phyloP scores from a whole-genome alignment of 1,140 invertebrate species.

The Drosophila ironensis region DNA sequence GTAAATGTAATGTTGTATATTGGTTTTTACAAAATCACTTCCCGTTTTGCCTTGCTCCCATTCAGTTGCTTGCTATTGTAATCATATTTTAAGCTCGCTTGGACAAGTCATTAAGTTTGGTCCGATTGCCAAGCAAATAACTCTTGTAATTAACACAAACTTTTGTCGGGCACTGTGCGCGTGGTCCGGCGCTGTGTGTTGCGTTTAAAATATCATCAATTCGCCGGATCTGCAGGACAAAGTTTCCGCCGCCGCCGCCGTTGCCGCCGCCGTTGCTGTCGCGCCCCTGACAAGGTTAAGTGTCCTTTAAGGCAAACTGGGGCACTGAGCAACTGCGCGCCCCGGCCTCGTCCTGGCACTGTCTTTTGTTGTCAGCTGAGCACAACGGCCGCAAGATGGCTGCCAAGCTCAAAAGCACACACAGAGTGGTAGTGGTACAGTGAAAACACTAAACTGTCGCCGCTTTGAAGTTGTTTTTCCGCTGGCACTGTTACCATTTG shows the following conservation, averaged over 20 bases:
- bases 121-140: too few relatives aligned
- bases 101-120: too few relatives aligned
- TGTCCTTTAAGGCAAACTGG: conserved; percentile 42
- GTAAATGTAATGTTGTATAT: too few relatives aligned
- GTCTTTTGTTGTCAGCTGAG: conserved; percentile 51
- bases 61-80: too few relatives aligned
- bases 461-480: conserved; percentile 28
- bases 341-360: conserved; percentile 16
- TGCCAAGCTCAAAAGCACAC: conserved; percentile 5
- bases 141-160: too few relatives aligned
- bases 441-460: conserved; percentile 40
- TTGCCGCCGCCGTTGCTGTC: neutral
- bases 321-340: conserved; percentile 30
- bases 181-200: neutral
- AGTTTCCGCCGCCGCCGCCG: conserved; percentile 1
- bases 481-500: neutral
- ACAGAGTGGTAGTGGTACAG: neutral
- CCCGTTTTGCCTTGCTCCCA: too few relatives aligned
- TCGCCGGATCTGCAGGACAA: conserved; percentile 16
- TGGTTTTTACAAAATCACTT: too few relatives aligned
- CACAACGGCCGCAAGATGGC: conserved; percentile 38
- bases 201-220: conserved; percentile 28
- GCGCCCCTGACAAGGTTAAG: conserved; percentile 48
- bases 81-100: too few relatives aligned
- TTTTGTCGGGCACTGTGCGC: too few relatives aligned